These are phyloP conservation scores for Chionoecetes opilio DNA, from an alignment of 1,140 invertebrate species.

Conservation along the genomic window DNA sequence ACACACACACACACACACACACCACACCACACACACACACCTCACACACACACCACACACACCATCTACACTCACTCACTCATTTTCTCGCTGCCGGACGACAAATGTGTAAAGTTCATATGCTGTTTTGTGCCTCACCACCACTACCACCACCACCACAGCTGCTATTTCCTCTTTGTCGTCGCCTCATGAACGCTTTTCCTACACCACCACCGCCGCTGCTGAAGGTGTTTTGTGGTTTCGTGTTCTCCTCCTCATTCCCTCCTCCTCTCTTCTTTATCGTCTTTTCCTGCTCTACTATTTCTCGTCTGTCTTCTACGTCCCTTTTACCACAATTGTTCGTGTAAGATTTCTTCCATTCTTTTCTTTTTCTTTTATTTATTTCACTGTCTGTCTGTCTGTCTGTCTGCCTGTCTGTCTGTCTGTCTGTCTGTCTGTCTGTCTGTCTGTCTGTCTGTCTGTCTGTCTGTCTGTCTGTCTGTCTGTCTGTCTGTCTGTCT, in stretches of 20 bases:
- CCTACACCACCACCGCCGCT: not conserved
- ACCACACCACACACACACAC: too few species aligned
- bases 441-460: too few species aligned
- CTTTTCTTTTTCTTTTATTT: not conserved
- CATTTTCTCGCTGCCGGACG: not conserved
- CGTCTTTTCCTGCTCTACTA: too few species aligned
- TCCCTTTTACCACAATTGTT: not conserved
- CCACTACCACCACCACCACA: not conserved
- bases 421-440: too few species aligned
- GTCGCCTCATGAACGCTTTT: too few species aligned
- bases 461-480: too few species aligned
- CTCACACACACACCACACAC: too few species aligned
- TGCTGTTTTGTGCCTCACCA: not conserved
- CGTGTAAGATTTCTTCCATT: not conserved
- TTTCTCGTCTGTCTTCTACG: too few species aligned
- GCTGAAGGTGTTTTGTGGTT: not conserved
- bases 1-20: too few species aligned
- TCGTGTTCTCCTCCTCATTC: not conserved
- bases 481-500: too few species aligned
- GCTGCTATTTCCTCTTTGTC: too few species aligned
- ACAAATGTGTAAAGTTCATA: not conserved
- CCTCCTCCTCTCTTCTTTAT: not conserved
- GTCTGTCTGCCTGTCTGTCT: not conserved
- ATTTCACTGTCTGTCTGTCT: not conserved
- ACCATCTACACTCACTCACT: not conserved